phyloP scores from a whole-genome alignment of 1,140 invertebrate genomes.

The Pentalonia nigronervosa region DNA sequence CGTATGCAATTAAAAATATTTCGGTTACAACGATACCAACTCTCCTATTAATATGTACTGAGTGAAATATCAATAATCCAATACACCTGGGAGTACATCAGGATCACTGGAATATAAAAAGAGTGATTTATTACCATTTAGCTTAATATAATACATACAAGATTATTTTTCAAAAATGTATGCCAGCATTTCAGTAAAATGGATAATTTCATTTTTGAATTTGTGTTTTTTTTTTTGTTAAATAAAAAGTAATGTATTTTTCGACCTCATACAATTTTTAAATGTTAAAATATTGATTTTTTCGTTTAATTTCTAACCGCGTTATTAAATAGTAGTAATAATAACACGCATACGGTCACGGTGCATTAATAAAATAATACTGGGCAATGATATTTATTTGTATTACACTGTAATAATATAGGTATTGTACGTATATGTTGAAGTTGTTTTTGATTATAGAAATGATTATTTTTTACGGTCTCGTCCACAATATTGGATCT shows the following conservation, averaged over 20 bases:
- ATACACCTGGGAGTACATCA: not conserved
- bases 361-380: not conserved
- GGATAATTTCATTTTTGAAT: not conserved
- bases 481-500: not conserved
- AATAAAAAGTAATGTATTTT: not conserved
- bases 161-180: not conserved
- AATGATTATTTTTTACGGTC: not conserved
- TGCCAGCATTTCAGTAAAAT: not conserved
- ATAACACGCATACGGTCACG: not conserved
- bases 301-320: not conserved
- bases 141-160: not conserved
- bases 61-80: not conserved
- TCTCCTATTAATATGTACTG: not conserved
- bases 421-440: not conserved
- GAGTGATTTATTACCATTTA: not conserved
- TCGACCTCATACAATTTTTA: not conserved
- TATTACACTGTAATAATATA: not conserved
- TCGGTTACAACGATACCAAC: not conserved
- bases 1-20: not conserved
- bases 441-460: not conserved
- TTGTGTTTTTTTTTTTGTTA: not conserved
- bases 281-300: constrained; percentile 5
- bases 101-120: not conserved
- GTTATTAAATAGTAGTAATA: not conserved
- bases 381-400: not conserved